Conservation (phyloP, 2,888 invertebrate genomes). For the Diarsia mendica region DNA sequence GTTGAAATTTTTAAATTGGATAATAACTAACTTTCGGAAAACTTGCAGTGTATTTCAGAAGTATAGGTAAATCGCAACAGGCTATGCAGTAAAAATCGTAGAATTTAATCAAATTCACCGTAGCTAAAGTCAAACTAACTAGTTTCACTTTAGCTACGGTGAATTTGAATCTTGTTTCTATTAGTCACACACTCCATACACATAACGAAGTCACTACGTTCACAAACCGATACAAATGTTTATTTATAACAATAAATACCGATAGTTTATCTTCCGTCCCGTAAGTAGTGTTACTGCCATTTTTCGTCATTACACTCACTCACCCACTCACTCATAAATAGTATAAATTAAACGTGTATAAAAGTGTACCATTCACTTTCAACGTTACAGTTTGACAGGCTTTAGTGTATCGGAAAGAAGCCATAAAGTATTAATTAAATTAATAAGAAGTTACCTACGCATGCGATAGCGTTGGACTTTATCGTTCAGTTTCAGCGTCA, state of each 20-base stretch:
- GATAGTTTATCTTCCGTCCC: slow-evolving; percentile 75
- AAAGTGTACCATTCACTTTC: slow-evolving; percentile 72
- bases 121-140: background rate
- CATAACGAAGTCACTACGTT: slow-evolving; percentile 19
- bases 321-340: slow-evolving; percentile 36
- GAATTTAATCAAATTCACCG: slow-evolving; percentile 11
- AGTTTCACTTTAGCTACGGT: background rate
- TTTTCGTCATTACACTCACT: slow-evolving; percentile 74
- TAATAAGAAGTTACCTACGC: slow-evolving; percentile 78
- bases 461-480: slow-evolving; percentile 55
- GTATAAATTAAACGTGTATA: slow-evolving; percentile 43
- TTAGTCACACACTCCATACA: slow-evolving; percentile 11
- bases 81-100: background rate
- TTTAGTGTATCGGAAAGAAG: slow-evolving; percentile 82
- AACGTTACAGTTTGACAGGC: slow-evolving; percentile 72
- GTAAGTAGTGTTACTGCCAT: slow-evolving; percentile 71
- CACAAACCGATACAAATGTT: slow-evolving; percentile 27
- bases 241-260: slow-evolving; percentile 68
- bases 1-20: background rate
- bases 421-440: slow-evolving; percentile 85
- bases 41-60: background rate
- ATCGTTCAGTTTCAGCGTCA: slow-evolving; percentile 42
- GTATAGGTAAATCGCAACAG: background rate
- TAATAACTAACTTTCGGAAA: background rate
- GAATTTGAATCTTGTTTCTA: slow-evolving; percentile 3